phyloP scores from a whole-genome alignment of 2,888 invertebrate genomes.

The Drosophila picticornis region DNA sequence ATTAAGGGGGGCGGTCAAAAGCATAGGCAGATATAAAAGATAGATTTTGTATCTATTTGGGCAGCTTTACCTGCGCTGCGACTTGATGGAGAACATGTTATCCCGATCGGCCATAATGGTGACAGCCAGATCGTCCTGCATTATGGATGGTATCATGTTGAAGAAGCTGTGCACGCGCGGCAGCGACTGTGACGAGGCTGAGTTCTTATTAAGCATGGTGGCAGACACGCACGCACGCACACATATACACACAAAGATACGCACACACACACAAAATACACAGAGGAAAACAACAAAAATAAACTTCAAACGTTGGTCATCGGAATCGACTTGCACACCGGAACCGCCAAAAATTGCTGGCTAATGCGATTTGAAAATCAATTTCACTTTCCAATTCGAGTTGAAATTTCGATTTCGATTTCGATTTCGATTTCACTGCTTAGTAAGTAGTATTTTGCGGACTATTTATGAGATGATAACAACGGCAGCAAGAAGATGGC shows the following conservation, averaged over 20 bases:
- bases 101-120: constrained; percentile 83
- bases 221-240: not conserved
- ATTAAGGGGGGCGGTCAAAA: constrained; percentile 1
- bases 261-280: not conserved
- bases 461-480: constrained; percentile 23
- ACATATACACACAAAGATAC: not conserved
- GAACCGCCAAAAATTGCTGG: constrained; percentile 6
- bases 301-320: constrained; percentile 15
- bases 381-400: constrained; percentile 11
- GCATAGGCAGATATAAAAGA: constrained; percentile 7
- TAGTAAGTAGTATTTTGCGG: constrained; percentile 20
- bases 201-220: constrained; percentile 80
- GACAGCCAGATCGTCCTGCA: constrained; percentile 83
- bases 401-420: not conserved
- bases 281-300: constrained; percentile 31
- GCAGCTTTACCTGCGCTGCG: constrained; percentile 79
- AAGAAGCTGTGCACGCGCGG: constrained; percentile 83
- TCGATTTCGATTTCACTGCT: constrained; percentile 8
- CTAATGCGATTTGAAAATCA: constrained; percentile 7
- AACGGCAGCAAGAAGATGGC: constrained; percentile 2
- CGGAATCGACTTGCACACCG: constrained; percentile 8
- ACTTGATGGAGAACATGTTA: constrained; percentile 83
- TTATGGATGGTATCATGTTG: constrained; percentile 83
- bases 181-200: constrained; percentile 78
- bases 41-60: not conserved